These are phyloP conservation scores for Bruchidius siliquastri DNA, from an alignment of 2,888 invertebrate genomes.

Conservation along the genomic window DNA sequence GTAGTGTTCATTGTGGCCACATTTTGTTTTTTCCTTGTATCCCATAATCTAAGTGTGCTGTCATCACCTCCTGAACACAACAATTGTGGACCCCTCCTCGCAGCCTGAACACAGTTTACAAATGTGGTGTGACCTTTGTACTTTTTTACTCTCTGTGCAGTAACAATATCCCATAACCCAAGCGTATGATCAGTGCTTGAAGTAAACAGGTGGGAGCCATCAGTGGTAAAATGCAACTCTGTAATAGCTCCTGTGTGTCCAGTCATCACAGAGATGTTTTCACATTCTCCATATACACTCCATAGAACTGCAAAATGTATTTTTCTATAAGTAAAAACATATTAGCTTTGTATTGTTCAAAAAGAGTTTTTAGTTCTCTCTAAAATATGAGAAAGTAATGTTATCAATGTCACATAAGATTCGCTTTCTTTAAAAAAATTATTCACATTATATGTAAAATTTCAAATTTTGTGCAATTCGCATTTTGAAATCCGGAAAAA, in stretches of 20 bases:
- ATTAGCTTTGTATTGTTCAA: too few relatives aligned
- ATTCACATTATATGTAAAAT: too few relatives aligned
- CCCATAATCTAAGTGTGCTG: slow-evolving; percentile 88
- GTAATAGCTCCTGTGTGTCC: slow-evolving; percentile 95
- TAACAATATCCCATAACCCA: slow-evolving; percentile 92
- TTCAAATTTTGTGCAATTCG: too few relatives aligned
- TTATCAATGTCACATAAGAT: too few relatives aligned
- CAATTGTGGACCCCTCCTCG: slow-evolving; percentile 84
- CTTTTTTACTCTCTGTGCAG: slow-evolving; percentile 82
- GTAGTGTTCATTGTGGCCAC: slow-evolving; percentile 66
- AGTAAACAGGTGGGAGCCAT: slow-evolving; percentile 80
- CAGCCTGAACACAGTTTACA: slow-evolving; percentile 70
- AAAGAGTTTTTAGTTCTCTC: too few relatives aligned
- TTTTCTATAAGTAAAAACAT: too few relatives aligned
- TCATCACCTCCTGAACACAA: slow-evolving; percentile 95
- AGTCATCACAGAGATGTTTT: slow-evolving; percentile 88
- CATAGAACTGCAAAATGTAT: slow-evolving; percentile 67
- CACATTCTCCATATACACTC: slow-evolving; percentile 97
- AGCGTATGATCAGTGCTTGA: slow-evolving; percentile 93
- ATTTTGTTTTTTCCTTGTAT: slow-evolving; percentile 81
- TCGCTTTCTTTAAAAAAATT: too few relatives aligned
- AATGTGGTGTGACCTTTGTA: slow-evolving; percentile 78
- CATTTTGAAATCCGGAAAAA: too few relatives aligned
- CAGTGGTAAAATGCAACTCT: slow-evolving; percentile 85
- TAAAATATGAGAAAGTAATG: too few relatives aligned